Base-by-base conservation (phyloP, 2,797 vertebrate genomes). In the Erithacus rubecula region DNA sequence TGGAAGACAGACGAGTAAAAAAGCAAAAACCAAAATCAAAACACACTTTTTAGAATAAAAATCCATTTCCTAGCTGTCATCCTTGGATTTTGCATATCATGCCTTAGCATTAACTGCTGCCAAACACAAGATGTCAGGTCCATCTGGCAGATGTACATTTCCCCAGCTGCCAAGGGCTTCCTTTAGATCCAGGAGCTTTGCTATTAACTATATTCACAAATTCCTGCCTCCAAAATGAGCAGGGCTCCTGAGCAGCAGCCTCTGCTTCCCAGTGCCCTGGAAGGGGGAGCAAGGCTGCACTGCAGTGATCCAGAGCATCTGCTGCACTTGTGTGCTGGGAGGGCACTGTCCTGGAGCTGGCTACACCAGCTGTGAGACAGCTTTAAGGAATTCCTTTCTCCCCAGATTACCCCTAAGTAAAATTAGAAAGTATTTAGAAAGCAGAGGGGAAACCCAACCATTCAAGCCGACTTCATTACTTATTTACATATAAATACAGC, bases 401-500 rank as follows among this genome's bases (percentile, higher is more conserved):
- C 86, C 32, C 81, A 89, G 44, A 87, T 81, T 88, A 89, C 76
- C 67, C 59, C 7, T 0, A 83, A 77, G 53, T 60, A 94, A 94
- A 93, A 94, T 79, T 67, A 93, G 83, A 84, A 93, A 71, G n/a
- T 74, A 79, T 72, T 94, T 43, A 85, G 44, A 68, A 90, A 96
- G 55, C 76, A 64, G 75, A 91, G 87, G 70, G 59, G 76, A 84
- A 93, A 89, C 58, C 65, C 60, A 94, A n/a, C 71, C 81, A 91
- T 70, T 90, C 86, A 93, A 91, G 74, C 71, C 68, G 53, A 96
- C 77, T 94, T 90, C 84, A 62, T 76, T 94, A 85, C 91, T 94
- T 94, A 96, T 93, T 95, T 94, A 95, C 93, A 95, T 96, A 93
- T 90, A 96, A 94, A 95, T 93, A 95, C 70, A 81, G 86, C 69